Evolutionary conservation across 2,888 invertebrate genomes (phyloP).

Genomic region (Petrolisthes manimaculis): DNA sequence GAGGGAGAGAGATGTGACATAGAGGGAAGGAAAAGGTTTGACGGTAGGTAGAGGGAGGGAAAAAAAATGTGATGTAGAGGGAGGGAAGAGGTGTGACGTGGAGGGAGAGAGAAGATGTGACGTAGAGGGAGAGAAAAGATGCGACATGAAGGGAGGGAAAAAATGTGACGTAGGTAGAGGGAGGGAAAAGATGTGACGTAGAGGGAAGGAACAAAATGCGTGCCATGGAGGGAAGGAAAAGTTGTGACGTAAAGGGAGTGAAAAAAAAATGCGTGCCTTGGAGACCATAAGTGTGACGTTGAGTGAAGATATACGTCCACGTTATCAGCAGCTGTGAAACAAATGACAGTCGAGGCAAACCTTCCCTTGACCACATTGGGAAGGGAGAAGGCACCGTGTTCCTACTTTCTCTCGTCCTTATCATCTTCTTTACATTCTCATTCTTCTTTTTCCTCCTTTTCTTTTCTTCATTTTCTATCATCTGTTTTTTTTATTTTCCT

Average conservation of each 20-base stretch:
- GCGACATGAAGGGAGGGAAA: not conserved
- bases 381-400: not conserved
- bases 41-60: not conserved
- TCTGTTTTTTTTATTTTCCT: conserved; percentile 15
- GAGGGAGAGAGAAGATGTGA: not conserved
- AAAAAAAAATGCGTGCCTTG: not conserved
- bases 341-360: no score
- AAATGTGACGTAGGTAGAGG: not conserved
- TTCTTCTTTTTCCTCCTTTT: not conserved
- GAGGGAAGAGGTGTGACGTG: not conserved
- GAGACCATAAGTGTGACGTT: no score
- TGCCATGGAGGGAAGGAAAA: not conserved
- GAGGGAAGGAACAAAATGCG: not conserved
- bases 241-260: not conserved
- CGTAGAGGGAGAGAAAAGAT: not conserved
- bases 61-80: not conserved
- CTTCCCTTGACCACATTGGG: no score
- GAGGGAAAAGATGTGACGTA: not conserved
- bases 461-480: not conserved
- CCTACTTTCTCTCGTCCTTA: not conserved
- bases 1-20: not conserved
- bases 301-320: no score
- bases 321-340: no score
- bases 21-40: not conserved
- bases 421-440: not conserved